Conservation (phyloP, 1,140 invertebrate genomes). For the Zaprionus vittiger region DNA sequence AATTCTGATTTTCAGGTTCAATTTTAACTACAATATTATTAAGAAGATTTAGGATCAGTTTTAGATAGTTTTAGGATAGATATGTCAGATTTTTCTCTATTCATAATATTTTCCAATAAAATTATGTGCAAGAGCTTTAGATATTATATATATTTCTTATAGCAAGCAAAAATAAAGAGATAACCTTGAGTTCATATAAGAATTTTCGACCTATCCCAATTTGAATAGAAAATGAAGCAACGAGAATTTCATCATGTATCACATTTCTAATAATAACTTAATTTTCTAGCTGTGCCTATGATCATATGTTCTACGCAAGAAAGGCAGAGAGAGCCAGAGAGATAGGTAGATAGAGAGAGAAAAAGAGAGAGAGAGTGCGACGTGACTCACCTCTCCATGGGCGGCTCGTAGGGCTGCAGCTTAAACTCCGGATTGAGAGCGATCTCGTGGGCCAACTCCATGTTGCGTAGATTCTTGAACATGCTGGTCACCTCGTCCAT, state of each 20-base stretch:
- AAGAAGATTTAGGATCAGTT: too few relatives aligned
- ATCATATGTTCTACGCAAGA: background rate
- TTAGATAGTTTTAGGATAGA: too few relatives aligned
- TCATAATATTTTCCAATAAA: too few relatives aligned
- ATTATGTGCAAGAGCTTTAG: background rate
- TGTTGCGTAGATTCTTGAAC: conserved; percentile 95
- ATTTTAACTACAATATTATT: too few relatives aligned
- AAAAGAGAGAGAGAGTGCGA: conserved; percentile 1
- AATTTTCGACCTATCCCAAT: background rate
- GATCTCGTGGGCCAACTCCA: conserved; percentile 98
- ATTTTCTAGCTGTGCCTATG: background rate
- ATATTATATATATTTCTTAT: background rate
- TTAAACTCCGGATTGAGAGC: conserved; percentile 96
- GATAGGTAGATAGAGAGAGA: background rate
- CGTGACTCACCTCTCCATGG: conserved; percentile 88
- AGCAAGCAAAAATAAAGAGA: too few relatives aligned
- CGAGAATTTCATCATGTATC: background rate
- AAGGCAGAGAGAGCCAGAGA: background rate
- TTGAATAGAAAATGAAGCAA: background rate
- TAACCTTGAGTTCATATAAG: background rate
- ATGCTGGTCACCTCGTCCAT: conserved; percentile 95
- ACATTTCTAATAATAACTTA: background rate
- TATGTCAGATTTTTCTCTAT: background rate
- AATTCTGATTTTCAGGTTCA: too few relatives aligned
- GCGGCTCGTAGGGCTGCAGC: conserved; percentile 91